Evolutionary conservation across 92 coral and sea anemone species (phyloP).

Genomic region (Actinernus sp.): DNA sequence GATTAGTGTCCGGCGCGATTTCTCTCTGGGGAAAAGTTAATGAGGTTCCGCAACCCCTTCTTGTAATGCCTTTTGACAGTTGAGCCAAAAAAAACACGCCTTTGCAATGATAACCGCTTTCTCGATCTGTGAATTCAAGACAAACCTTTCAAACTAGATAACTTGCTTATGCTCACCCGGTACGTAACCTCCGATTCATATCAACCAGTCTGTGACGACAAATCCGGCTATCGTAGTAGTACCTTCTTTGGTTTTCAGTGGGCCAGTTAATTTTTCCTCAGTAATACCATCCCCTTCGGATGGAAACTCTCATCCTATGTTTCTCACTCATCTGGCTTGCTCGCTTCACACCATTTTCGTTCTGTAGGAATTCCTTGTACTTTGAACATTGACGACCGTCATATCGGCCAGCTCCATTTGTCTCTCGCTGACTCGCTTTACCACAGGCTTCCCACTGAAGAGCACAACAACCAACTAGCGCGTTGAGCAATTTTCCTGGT

Average conservation of each 20-base stretch:
- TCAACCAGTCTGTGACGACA: conserved; percentile 21
- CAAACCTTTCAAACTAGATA: neutral
- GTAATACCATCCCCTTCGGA: conserved; percentile 19
- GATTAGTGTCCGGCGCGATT: neutral
- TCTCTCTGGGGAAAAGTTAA: neutral
- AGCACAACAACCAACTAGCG: neutral
- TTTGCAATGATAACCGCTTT: neutral
- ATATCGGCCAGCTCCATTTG: no score
- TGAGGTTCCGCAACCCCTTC: no score
- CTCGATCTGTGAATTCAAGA: no score
- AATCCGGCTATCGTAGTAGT: neutral
- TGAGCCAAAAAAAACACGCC: neutral
- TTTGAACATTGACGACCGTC: conserved; percentile 21
- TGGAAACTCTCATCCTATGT: conserved; percentile 16
- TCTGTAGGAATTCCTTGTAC: conserved; percentile 15
- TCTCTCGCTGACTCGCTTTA: neutral
- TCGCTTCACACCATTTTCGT: conserved; percentile 9
- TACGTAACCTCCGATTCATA: neutral
- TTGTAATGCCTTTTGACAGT: no score
- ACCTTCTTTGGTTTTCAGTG: neutral
- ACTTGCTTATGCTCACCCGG: neutral
- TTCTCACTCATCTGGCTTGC: conserved; percentile 14
- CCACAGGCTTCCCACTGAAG: neutral
- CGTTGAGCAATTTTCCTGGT: neutral
- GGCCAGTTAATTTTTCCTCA: neutral